Conservation (phyloP, 2,888 invertebrate species). For the Frankliniella fusca region DNA sequence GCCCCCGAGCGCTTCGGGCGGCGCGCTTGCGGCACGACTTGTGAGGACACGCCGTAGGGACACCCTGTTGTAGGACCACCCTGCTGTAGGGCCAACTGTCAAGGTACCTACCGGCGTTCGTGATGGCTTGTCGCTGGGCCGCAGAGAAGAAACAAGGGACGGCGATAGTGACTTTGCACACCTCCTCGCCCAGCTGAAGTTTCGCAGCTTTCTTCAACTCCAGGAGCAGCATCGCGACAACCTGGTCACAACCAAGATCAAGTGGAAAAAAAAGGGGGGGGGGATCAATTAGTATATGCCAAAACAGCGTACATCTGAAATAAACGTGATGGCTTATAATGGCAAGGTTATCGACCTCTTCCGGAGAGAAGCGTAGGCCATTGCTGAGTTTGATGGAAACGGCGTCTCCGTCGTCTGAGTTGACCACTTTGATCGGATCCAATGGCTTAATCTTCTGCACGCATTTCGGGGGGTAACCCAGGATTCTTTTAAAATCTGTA, state of each 20-base stretch:
- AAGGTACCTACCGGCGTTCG: neutral
- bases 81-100: too few species aligned
- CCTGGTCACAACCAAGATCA: neutral
- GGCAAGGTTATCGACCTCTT: neutral
- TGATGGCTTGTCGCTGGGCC: neutral
- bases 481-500: neutral
- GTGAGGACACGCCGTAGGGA: too few species aligned
- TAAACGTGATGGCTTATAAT: too few species aligned
- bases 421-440: neutral
- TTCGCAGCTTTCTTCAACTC: conserved; percentile 9
- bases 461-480: neutral
- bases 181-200: neutral
- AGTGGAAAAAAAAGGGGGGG: too few species aligned
- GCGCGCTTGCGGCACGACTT: too few species aligned
- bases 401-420: neutral
- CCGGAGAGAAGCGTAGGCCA: neutral
- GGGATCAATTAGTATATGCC: too few species aligned
- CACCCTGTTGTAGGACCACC: too few species aligned
- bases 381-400: neutral
- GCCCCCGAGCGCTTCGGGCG: too few species aligned
- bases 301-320: too few species aligned
- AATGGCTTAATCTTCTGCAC: neutral
- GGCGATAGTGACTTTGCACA: neutral
- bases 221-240: neutral
- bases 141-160: neutral